A percentile compares a stretch with the other conserved stretches of the same genome.
Conservation (phyloP, 1,140 invertebrate genomes). For the Zelostemma sp. region DNA sequence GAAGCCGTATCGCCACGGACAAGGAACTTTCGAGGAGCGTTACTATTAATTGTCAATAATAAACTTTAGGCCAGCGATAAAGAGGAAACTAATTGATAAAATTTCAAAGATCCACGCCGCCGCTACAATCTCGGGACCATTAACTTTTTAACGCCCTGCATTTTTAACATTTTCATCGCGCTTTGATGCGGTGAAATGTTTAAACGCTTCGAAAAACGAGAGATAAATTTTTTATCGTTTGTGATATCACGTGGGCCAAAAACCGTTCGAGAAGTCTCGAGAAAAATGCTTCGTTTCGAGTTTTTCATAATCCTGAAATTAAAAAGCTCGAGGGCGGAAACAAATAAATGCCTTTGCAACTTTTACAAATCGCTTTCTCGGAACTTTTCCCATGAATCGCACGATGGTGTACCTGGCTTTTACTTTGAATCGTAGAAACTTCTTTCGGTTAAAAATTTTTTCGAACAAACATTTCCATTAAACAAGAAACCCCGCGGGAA, state of each 20-base stretch:
- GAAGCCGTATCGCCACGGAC: conserved; percentile 5
- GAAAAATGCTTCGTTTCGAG: background rate
- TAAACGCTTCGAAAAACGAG: background rate
- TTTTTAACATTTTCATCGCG: background rate
- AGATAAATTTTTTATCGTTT: background rate
- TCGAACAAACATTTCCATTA: no score
- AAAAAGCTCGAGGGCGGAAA: conserved; percentile 19
- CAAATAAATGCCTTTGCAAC: conserved; percentile 14
- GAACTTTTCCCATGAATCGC: conserved; percentile 32
- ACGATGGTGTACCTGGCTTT: conserved; percentile 24
- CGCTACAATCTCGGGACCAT: background rate
- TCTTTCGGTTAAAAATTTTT: no score
- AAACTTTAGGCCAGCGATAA: conserved; percentile 15
- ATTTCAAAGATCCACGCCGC: background rate
- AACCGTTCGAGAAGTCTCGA: background rate
- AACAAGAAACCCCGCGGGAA: no score
- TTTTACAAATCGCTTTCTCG: conserved; percentile 30
- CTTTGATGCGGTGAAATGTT: background rate
- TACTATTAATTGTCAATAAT: conserved; percentile 34
- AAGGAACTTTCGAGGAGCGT: conserved; percentile 13
- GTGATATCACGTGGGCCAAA: background rate
- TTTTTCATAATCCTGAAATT: conserved; percentile 23
- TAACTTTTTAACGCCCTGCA: background rate
- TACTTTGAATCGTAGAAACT: conserved; percentile 22
- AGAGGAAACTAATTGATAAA: conserved; percentile 9